Base-by-base conservation (phyloP, 1,140 invertebrate genomes). In the Drosophila obscura region DNA sequence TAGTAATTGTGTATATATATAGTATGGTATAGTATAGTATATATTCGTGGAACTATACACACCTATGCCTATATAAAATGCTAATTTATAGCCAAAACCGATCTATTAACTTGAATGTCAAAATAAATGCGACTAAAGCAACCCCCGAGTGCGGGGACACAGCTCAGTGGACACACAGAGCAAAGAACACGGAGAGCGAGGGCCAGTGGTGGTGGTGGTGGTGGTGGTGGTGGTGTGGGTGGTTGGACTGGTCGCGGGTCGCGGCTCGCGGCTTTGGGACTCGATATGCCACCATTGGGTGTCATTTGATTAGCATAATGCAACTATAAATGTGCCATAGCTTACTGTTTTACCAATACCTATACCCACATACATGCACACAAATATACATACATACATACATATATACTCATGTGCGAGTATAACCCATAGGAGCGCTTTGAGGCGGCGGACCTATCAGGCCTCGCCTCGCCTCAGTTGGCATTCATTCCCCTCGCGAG, bases 61-160 rank as follows among this genome's bases (percentile, higher is more conserved):
- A 62, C 66, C 48, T 56, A 50, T 8, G 50, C 76, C 64, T 67
- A 79, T 88, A 87, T 87, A 88, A 82, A 87, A 87, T 87, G 83
- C 83, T 87, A 87, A 87, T 88, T 88, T 88, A 87, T 88, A 87
- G 74, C 83, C 71, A 88, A 87, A 87, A 88, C 83, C 83, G 83
- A 87, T 87, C 83, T 87, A 87, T 87, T 87, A 87, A 89, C 83
- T 88, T 76, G 84, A 88, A 89, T 87, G 83, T 87, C 83, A 87
- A 87, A 87, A 88, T 87, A 83, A 85, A 73, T 73, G 81, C 66
- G 77, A 80, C 63, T 77, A 57, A 58, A 65, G 26, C 64, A 66
- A 66, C 64, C 81, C 81, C 80, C 74, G 43, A 59, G 58, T 41
- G 64, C 62, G 56, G 60, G 51, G 73, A 62, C 58, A 49, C 11